Percentiles rank a stretch among this genome's conserved stretches.
Conservation (phyloP, 2,113 vertebrate species). For the Pedetes capensis region DNA sequence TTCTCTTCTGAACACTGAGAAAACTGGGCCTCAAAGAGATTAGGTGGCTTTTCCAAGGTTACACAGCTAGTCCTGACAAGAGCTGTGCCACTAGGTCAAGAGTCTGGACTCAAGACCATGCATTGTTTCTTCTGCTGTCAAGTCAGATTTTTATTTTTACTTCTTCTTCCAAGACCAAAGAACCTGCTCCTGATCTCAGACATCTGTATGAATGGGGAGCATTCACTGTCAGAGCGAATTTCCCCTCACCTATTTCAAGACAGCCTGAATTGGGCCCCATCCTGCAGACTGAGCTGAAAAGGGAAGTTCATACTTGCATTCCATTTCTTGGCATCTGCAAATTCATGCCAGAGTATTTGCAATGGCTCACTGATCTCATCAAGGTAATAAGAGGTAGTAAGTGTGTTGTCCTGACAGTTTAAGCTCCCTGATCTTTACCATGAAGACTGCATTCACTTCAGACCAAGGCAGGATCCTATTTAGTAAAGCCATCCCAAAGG, state of each 20-base stretch:
- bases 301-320: neutral
- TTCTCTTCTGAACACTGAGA: neutral
- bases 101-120: neutral
- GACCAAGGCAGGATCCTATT: neutral
- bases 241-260: neutral
- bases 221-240: neutral
- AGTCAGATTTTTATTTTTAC: neutral
- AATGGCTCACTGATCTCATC: neutral
- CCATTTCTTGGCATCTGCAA: neutral
- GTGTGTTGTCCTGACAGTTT: neutral
- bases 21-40: neutral
- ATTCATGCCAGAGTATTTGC: neutral
- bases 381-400: neutral
- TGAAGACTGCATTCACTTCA: neutral
- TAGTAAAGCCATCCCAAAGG: neutral
- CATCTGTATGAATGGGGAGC: neutral
- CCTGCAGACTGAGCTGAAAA: neutral
- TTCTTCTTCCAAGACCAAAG: neutral
- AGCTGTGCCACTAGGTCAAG: neutral
- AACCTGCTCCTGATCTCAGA: neutral
- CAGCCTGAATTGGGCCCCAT: neutral
- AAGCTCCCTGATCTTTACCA: neutral
- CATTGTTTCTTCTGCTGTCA: neutral
- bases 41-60: neutral
- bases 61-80: neutral